Evolutionary conservation across 2,888 invertebrate genomes (phyloP), one percentile per base, ranked within the genome.

Genomic region (Acleris laterana): DNA sequence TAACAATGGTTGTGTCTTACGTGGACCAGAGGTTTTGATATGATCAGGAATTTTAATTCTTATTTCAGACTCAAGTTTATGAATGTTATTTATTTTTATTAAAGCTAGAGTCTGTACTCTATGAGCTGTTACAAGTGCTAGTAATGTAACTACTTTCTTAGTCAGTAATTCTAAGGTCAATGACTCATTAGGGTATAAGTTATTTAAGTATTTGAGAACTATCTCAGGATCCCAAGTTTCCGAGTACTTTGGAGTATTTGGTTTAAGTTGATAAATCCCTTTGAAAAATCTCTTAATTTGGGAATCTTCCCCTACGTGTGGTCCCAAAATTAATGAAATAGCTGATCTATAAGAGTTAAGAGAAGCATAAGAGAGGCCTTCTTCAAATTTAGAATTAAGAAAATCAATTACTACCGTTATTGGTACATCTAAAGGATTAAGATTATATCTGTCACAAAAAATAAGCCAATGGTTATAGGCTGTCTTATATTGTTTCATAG

Each of bases 291-390:
- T 16, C n/a, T 48, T 48, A 48, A 48, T n/a, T 48, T n/a, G 13
- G 17, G 1, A 17, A n/a, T 48, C 46, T 17, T 48, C 46, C 46
- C 46, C 46, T 48, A 48, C 5, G n/a, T 48, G 46, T 48, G 46
- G 46, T 1, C 46, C 46, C 4, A 48, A 48, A n/a, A 48, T 48
- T 17, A 48, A n/a, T 48, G 46, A 48, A 13, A 48, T 13, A 6
- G 46, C 46, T n/a, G 46, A 48, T 48, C 46, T 48, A 48, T 48
- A 48, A 6, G 46, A n/a, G 46, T 48, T 48, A 48, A 48, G 46
- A 48, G 46, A 48, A n/a, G 46, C 46, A 48, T 48, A 48, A 48
- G 46, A 48, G 13, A 48, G 46, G 6, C 46, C 46, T 48, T 48
- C 17, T n/a, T n/a, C 17, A 17, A 48, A 48, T 48, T 48, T 48